Conservation (phyloP, 2,113 vertebrate species). For the Caretta caretta region DNA sequence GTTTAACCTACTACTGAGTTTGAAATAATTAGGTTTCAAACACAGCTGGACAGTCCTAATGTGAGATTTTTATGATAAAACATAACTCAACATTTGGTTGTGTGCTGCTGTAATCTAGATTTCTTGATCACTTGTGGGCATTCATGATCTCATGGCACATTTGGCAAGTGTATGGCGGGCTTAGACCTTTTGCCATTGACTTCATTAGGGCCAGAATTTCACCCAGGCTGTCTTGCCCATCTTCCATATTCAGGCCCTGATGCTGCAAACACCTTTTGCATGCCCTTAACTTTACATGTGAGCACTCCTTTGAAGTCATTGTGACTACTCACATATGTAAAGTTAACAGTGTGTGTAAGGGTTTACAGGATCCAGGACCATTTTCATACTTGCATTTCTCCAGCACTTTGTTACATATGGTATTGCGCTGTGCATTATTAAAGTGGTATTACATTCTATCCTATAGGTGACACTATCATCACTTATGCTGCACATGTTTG, state of each 20-base stretch:
- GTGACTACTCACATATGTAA: neutral
- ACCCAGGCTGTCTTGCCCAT: neutral
- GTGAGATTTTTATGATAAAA: constrained; percentile 37
- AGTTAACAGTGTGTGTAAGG: neutral
- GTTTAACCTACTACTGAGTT: constrained; percentile 61
- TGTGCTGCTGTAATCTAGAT: neutral
- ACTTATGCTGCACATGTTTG: constrained; percentile 7
- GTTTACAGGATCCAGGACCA: neutral
- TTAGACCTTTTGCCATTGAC: neutral
- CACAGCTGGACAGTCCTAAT: constrained; percentile 48
- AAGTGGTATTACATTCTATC: neutral
- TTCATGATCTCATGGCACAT: neutral
- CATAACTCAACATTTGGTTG: constrained; percentile 33
- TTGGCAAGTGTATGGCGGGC: neutral
- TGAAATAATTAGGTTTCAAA: constrained; percentile 71
- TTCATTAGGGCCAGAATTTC: neutral
- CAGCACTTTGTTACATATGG: neutral
- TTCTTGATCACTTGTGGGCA: neutral
- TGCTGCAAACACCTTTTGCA: neutral
- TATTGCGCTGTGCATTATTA: neutral
- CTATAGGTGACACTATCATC: neutral
- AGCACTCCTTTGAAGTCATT: neutral
- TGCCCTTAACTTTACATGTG: neutral
- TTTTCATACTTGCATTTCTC: neutral
- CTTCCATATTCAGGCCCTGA: neutral